phyloP scores from a whole-genome alignment of 2,888 invertebrate species.

The Sinhomidia bicolor region DNA sequence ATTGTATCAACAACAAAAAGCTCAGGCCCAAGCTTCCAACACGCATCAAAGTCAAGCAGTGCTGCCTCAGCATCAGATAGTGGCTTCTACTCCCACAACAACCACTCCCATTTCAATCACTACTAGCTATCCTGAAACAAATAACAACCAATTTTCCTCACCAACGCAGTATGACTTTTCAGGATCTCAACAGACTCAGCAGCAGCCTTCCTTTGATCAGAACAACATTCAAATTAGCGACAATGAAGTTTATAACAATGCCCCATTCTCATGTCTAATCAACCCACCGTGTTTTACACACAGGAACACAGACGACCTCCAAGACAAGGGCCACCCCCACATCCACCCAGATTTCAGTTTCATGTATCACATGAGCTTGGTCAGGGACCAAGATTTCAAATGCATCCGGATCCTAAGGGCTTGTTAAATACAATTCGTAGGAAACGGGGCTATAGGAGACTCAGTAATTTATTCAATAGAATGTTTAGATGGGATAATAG shows the following conservation, averaged over 20 bases:
- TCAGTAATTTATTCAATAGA: slow-evolving; percentile 71
- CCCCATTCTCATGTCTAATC: slow-evolving; percentile 35
- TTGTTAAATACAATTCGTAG: slow-evolving; percentile 61
- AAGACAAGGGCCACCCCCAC: slow-evolving; percentile 41
- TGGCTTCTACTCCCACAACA: slow-evolving; percentile 56
- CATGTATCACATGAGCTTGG: slow-evolving; percentile 55
- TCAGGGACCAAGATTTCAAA: slow-evolving; percentile 65
- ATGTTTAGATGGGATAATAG: slow-evolving; percentile 69
- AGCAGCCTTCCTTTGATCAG: slow-evolving; percentile 48
- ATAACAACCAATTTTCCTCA: slow-evolving; percentile 21
- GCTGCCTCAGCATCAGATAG: slow-evolving; percentile 50
- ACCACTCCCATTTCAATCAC: slow-evolving; percentile 63
- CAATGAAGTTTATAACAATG: slow-evolving; percentile 58
- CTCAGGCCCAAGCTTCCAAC: slow-evolving; percentile 40
- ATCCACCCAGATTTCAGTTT: slow-evolving; percentile 58
- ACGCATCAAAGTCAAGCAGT: slow-evolving; percentile 41
- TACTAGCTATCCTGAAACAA: slow-evolving; percentile 57
- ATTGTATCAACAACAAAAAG: slow-evolving; percentile 59
- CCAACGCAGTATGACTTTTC: slow-evolving; percentile 25
- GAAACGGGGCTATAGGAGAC: slow-evolving; percentile 73
- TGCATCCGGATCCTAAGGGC: slow-evolving; percentile 60
- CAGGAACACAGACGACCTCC: slow-evolving; percentile 59
- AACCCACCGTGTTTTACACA: slow-evolving; percentile 55
- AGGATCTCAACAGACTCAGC: slow-evolving; percentile 46
- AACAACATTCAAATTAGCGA: slow-evolving; percentile 22